phyloP scores from a whole-genome alignment of 2,113 vertebrate genomes.

The Balaeniceps rex region DNA sequence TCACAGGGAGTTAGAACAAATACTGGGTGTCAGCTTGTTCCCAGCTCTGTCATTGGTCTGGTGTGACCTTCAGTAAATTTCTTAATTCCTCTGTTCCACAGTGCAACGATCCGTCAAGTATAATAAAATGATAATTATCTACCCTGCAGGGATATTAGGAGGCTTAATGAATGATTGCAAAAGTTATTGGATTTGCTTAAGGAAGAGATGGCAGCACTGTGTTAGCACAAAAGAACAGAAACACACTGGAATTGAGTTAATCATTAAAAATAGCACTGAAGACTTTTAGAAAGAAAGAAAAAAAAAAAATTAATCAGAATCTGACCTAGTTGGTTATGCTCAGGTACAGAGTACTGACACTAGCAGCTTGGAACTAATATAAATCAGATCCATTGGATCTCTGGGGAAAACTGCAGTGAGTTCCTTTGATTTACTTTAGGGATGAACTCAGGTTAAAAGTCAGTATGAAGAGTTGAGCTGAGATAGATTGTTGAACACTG shows the following conservation, averaged over 20 bases:
- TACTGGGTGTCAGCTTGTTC: background rate
- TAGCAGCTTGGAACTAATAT: background rate
- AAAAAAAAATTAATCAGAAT: background rate
- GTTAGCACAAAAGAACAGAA: background rate
- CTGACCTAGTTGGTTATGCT: background rate
- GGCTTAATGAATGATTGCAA: slow-evolving; percentile 20
- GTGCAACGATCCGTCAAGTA: background rate
- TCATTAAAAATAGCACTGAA: background rate
- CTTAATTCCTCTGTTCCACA: slow-evolving; percentile 12
- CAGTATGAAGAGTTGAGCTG: background rate
- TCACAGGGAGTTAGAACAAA: background rate
- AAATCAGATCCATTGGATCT: background rate
- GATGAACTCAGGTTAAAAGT: background rate
- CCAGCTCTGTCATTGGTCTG: slow-evolving; percentile 36
- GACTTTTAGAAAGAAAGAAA: background rate
- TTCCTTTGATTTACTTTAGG: background rate
- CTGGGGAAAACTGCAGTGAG: background rate
- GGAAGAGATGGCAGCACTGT: background rate
- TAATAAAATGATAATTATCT: slow-evolving; percentile 17
- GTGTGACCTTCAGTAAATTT: slow-evolving; percentile 31
- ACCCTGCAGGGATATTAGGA: background rate
- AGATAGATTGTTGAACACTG: background rate
- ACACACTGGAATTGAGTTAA: background rate
- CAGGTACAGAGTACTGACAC: background rate
- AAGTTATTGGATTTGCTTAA: background rate